phyloP scores from a whole-genome alignment of 2,888 invertebrate genomes.

The Proisotoma minuta region DNA sequence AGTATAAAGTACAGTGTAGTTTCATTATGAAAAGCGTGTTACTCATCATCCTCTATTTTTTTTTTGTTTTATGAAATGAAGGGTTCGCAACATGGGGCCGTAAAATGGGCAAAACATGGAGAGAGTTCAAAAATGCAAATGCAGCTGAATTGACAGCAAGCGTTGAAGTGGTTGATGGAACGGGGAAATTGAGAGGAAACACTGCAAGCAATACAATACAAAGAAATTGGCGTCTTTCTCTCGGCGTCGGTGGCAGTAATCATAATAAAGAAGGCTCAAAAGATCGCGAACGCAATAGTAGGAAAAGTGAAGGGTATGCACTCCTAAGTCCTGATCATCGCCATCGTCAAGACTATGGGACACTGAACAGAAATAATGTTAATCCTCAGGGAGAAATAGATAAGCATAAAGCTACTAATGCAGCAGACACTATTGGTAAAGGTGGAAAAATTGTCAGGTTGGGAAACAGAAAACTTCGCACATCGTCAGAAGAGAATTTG shows the following conservation, averaged over 20 bases:
- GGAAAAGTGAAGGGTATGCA: conserved; percentile 13
- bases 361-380: neutral
- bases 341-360: neutral
- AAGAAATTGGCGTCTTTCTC: conserved; percentile 39
- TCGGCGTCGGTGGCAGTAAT: conserved; percentile 16
- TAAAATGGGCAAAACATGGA: conserved; percentile 48
- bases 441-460: neutral
- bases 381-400: conserved; percentile 7
- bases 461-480: conserved; percentile 15
- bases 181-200: conserved; percentile 4
- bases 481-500: conserved; percentile 39
- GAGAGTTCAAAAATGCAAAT: conserved; percentile 40
- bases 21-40: too few species aligned
- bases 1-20: too few species aligned
- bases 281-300: neutral
- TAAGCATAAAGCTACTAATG: neutral
- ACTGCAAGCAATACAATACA: conserved; percentile 26
- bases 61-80: conserved; percentile 16
- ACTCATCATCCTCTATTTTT: too few species aligned
- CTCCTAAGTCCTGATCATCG: conserved; percentile 7
- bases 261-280: conserved; percentile 13
- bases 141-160: neutral
- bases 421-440: too few species aligned
- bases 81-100: conserved; percentile 47
- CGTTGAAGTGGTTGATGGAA: conserved; percentile 4